Conservation (phyloP, 2,888 invertebrate species). For the Antheraea assamensis region DNA sequence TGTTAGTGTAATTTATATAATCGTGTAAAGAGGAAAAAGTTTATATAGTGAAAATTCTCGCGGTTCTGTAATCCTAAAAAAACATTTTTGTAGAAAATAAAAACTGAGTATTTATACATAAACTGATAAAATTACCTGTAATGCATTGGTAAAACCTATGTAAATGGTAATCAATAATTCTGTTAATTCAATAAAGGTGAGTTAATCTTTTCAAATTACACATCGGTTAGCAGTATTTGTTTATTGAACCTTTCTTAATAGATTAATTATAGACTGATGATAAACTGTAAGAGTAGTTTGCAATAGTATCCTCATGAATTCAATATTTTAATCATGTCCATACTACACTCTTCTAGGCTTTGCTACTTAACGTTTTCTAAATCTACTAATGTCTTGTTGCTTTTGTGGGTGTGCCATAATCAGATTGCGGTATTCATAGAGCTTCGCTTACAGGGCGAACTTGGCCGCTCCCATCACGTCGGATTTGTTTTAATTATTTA, state of each 20-base stretch:
- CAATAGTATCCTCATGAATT: not conserved
- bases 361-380: conserved; percentile 12
- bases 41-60: not conserved
- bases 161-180: not conserved
- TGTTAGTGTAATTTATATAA: not conserved
- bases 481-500: conserved; percentile 22
- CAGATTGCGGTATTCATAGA: conserved; percentile 79
- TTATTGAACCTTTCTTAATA: not conserved
- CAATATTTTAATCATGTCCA: not conserved
- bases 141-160: not conserved
- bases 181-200: not conserved
- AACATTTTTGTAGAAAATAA: not conserved
- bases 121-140: no score
- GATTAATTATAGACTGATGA: not conserved
- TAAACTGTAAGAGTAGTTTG: not conserved
- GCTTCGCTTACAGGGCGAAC: conserved; percentile 66
- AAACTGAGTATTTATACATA: not conserved
- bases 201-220: not conserved
- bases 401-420: conserved; percentile 75
- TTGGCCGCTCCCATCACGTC: conserved; percentile 69
- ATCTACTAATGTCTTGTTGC: conserved; percentile 43
- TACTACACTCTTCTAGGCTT: not conserved
- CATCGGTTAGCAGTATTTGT: not conserved
- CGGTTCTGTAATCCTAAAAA: not conserved
- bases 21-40: not conserved